Evolutionary conservation across 2,113 vertebrate species (phyloP).

Genomic region (Xenotilapia leptura): DNA sequence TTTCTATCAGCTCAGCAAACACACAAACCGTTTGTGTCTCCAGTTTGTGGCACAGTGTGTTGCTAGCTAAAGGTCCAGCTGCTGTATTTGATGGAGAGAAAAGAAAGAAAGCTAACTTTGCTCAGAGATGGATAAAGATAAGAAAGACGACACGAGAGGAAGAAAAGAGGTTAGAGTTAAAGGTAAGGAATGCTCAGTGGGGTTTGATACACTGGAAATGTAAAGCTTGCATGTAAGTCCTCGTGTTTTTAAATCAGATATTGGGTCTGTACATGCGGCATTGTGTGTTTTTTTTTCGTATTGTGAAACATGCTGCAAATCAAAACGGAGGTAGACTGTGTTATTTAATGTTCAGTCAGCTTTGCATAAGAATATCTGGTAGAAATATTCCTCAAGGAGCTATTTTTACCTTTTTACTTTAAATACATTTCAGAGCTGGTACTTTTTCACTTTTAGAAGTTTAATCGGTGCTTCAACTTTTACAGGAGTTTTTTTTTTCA

Average conservation of each 20-base stretch:
- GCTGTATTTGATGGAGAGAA: neutral
- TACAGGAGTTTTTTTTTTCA: neutral
- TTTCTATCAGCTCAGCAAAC: neutral
- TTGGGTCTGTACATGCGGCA: fast-evolving
- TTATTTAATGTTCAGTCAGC: fast-evolving
- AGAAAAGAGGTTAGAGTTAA: neutral
- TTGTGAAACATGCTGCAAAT: neutral
- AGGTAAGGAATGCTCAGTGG: neutral
- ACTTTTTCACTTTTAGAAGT: neutral
- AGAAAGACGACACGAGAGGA: fast-evolving
- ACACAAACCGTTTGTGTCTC: neutral
- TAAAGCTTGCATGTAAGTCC: neutral
- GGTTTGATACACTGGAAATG: neutral
- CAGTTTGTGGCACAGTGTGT: neutral
- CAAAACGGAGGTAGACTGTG: fast-evolving
- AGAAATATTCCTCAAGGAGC: neutral
- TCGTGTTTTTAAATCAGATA: neutral
- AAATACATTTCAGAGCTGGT: neutral
- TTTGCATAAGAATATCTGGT: neutral
- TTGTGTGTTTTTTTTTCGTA: neutral
- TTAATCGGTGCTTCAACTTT: neutral
- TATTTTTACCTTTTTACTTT: neutral
- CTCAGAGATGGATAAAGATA: fast-evolving
- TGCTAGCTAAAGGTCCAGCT: neutral
- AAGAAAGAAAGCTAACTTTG: fast-evolving